Base-by-base conservation (phyloP, 2,888 invertebrate genomes). In the Chymomyza caudatula region DNA sequence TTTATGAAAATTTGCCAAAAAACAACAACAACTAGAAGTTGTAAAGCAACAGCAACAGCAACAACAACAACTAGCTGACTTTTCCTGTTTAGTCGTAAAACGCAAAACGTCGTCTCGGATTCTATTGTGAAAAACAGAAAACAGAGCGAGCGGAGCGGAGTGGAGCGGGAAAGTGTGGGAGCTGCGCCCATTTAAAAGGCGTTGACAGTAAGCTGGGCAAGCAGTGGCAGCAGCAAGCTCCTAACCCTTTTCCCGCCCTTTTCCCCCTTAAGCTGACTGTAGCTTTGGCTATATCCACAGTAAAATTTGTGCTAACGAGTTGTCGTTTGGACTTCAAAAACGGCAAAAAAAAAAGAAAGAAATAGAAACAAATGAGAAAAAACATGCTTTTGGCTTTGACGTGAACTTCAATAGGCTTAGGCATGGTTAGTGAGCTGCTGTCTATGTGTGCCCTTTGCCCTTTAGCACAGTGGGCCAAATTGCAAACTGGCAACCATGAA, bases 1-100 rank as follows among this genome's bases (percentile, higher is more conserved):
- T 86, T 82, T 82, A 85, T 86, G 86, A 85, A 83, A 82, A 86
- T 83, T 83, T 83, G 82, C 85, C 82, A 82, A 82, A 85, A 85
- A 43, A 49, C 15, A 49, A 17, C 17, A 17, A 51, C 20, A 51
- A n/a, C n/a, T n/a, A n/a, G n/a, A n/a, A n/a, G n/a, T n/a, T n/a
- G n/a, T n/a, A n/a, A n/a, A n/a, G n/a, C n/a, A 82, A 85, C 83
- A 43, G 17, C 15, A 49, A 17, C 17, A 17, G 20, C 20, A 51
- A 47, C 44, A 47, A 47, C 15, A 47, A 47, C 44, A 37, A 23
- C 22, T 37, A 54, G 78, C 83, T 82, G 82, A 85, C 80, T 80
- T 80, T 85, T 80, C 78, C 79, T 84, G 78, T 79, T 77, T 73
- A 60, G 52, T 65, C 70, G 64, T 76, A 65, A 62, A 77, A 69